phyloP scores from a whole-genome alignment of 23 tunicate genomes.

The Styela plicata region DNA sequence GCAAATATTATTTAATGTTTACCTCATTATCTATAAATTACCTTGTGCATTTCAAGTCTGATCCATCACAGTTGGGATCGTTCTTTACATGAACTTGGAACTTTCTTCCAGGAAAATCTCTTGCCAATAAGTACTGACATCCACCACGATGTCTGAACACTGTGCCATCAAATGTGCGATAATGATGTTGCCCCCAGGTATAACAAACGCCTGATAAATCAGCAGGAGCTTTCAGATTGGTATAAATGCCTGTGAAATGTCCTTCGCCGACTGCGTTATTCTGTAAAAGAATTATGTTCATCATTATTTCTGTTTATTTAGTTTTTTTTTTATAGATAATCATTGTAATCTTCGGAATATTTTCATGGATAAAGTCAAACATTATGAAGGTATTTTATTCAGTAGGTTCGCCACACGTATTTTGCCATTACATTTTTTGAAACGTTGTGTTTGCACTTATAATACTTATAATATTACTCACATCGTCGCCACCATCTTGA shows the following conservation, averaged over 20 bases:
- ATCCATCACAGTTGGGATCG: constrained; percentile 84
- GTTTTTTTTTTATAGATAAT: too few relatives aligned
- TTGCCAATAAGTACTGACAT: constrained; percentile 92
- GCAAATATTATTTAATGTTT: too few relatives aligned
- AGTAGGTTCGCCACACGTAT: too few relatives aligned
- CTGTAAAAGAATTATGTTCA: constrained; percentile 24
- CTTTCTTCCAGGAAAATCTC: constrained; percentile 58
- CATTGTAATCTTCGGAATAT: too few relatives aligned
- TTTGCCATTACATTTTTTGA: too few relatives aligned
- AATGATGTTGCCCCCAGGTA: constrained; percentile 99
- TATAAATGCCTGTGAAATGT: constrained; percentile 91
- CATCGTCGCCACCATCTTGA: constrained; percentile 70
- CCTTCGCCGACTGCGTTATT: constrained; percentile 86
- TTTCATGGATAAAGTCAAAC: too few relatives aligned
- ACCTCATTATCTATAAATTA: too few relatives aligned
- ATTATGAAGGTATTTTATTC: too few relatives aligned
- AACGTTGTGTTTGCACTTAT: too few relatives aligned
- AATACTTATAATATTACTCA: too few relatives aligned
- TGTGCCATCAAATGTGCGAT: constrained; percentile 95
- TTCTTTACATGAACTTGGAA: constrained; percentile 88
- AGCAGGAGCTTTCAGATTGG: constrained; percentile 92
- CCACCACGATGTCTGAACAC: constrained; percentile 78
- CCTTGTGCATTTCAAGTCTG: constrained; percentile 59
- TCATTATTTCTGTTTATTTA: too few relatives aligned
- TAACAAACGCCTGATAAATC: constrained; percentile 93